Percentiles rank a stretch among this genome's conserved stretches.
Evolutionary conservation across 1,140 invertebrate genomes (phyloP).

Genomic region (Holotrichia oblita): DNA sequence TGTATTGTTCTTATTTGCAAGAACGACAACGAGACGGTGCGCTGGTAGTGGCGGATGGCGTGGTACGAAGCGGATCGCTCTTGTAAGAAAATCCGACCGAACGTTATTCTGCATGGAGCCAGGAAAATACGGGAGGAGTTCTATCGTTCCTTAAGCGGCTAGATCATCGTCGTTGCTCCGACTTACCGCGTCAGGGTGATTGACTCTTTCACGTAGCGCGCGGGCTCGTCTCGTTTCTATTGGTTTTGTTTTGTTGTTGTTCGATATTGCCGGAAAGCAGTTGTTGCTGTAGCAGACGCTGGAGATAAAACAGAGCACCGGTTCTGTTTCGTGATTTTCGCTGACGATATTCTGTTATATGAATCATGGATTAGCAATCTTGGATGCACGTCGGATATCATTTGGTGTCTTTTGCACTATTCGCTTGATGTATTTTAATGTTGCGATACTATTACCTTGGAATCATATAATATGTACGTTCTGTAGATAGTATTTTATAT

Average conservation of each 20-base stretch:
- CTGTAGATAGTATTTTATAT: too few species aligned
- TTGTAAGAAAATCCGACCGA: constrained; percentile 7
- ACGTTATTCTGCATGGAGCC: too few species aligned
- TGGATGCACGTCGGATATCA: neutral
- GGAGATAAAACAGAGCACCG: neutral
- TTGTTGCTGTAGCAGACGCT: neutral
- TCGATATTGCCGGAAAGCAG: neutral
- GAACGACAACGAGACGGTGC: too few species aligned
- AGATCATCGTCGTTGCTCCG: neutral
- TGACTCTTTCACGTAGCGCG: constrained; percentile 5
- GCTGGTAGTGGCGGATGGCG: neutral
- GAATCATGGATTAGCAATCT: neutral
- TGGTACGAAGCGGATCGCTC: neutral
- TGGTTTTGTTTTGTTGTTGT: constrained; percentile 7
- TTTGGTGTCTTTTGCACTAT: neutral
- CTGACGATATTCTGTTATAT: too few species aligned
- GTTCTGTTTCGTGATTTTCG: neutral
- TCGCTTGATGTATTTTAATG: too few species aligned
- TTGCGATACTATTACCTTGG: too few species aligned
- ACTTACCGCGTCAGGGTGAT: constrained; percentile 5
- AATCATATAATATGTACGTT: too few species aligned
- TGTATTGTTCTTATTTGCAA: constrained; percentile 8
- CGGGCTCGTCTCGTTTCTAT: neutral
- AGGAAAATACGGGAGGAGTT: neutral
- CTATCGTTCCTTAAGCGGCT: neutral